Evolutionary conservation across 2,888 invertebrate genomes (phyloP), one percentile per base, ranked within the genome.

Genomic region (Leptinotarsa rubiginosa): DNA sequence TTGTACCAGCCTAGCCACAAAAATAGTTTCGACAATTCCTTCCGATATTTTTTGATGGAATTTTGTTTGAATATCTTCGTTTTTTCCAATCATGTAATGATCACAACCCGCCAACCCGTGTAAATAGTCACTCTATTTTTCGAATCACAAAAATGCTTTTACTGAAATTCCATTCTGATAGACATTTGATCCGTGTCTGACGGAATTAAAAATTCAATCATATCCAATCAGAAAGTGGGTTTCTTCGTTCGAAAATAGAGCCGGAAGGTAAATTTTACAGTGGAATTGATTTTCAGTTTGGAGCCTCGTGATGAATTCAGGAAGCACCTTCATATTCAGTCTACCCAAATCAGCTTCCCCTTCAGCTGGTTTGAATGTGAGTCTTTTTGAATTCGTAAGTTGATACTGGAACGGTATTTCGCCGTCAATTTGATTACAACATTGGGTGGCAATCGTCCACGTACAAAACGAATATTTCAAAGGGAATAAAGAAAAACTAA

Each of bases 181-280:
- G 52, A 52, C 52, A 52, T 52, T 18, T 12, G 3, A 52, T 52
- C 52, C 56, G 22, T 56, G 56, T 5, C 22, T 25, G 20, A 20
- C 56, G 22, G 13, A 56, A 20, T 56, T 56, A 56, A 56, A 56
- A 56, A 56, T 56, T 22, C 56, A 56, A 20, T 22, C 56, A 56
- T 56, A 56, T 25, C 3, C 56, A 56, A 56, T 56, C 56, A 56
- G 56, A 56, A 56, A 56, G 56, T 56, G 22, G 56, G 13, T 22
- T 56, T 56, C 22, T 56, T 56, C 56, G 56, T 56, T 56, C 22
- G 18, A 15, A 56, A 56, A 56, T 56, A 56, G 56, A 56, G 20
- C 56, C 22, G 56, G 56, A 56, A 56, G 56, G 56, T 56, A 22
- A 56, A 56, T 56, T 56, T 56, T 56, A 22, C 56, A 56, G 56